Base-by-base conservation (phyloP, 2,113 vertebrate genomes). In the Chinchilla lanigera region DNA sequence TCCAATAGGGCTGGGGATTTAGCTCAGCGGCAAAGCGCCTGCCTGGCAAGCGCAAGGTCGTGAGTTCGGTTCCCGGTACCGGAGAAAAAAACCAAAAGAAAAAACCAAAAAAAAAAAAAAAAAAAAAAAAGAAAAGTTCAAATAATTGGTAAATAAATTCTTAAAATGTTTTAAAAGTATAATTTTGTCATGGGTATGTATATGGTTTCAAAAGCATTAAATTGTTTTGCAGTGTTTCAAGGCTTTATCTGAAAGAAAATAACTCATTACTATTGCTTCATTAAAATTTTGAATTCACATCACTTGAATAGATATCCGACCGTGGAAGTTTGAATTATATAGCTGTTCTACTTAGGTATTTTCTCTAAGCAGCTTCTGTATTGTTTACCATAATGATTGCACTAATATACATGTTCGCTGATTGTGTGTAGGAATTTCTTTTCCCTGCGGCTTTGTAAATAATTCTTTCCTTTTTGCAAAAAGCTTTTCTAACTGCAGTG, bases 361-460 rank as follows among this genome's bases (percentile, higher is more conserved):
- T 77, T 38, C n/a, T 28, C 17, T 41, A 4, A 52, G 54, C 3
- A 28, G 4, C 2, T 33, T 50, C 16, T 2, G 35, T 14, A 28
- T 0, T 41, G 0, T 20, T 86, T 52, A 20, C 19, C 20, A 50
- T 26, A 28, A 30, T 14, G 22, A 16, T 3, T 61, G 0, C 3
- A 50, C 33, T n/a, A n/a, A 12, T n/a, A 2, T 6, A 50, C 65
- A 35, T 58, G 69, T 47, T 1, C 33, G 38, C 2, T 86, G 1
- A 50, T 0, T 33, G 12, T 38, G 17, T 12, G 20, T 24, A 60
- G 33, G 14, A 3, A 47, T 80, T 56, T 71, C 4, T 30, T 20
- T 60, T 61, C 13, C 60, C 11, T 26, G 47, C 20, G 47, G 60
- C 13, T 5, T 5, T 50, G 1, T 3, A 9, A 54, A 84, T 16